Evolutionary conservation across 2,797 vertebrate species (phyloP), one percentile per base, ranked within the genome.

Genomic region (Labroides dimidiatus): DNA sequence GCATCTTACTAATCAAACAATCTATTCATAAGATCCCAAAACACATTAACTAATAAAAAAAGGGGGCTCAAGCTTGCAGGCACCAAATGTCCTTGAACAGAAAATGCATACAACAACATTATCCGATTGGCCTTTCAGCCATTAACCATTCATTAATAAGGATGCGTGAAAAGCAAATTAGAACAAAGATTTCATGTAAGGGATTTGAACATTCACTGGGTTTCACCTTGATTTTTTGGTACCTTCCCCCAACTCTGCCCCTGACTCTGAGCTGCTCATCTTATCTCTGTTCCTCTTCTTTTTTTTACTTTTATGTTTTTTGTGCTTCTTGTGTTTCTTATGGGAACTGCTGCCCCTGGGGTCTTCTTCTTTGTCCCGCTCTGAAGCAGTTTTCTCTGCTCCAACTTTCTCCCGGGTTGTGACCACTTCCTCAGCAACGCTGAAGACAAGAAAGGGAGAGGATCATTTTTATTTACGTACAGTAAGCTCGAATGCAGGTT

Each of bases 281-380:
- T 83, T 91, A 36, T 69, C 70, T 33, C 72, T 53, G 44, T 82
- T 87, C 59, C 36, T 86, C 70, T 36, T 93, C 64, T 93, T 94
- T 81, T 92, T 94, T 70, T 93, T 94, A 45, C 86, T 94, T 76
- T 92, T 95, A 77, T 93, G 91, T 62, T 92, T 93, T 79, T 94
- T 95, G 78, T 93, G 93, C 74, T 94, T 94, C 79, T 93, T 94
- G 1, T 87, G 88, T 72, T 91, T 94, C 73, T 84, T 93, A 2
- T 83, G 87, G 2, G 87, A 82, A 0, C 67, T 62, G 2, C 58
- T 69, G 19, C 49, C 43, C 16, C 71, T 84, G 0, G 65, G 21
- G 6, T 81, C 84, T 2, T 78, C 80, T 12, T 59, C 64, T 4
- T 48, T 67, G 24, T 71, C 15, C 51, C 17, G 64, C 2, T 69